A percentile compares a stretch with the other conserved stretches of the same genome.
phyloP scores from a whole-genome alignment of 2,888 invertebrate genomes.

The Ephialtes manifestator region DNA sequence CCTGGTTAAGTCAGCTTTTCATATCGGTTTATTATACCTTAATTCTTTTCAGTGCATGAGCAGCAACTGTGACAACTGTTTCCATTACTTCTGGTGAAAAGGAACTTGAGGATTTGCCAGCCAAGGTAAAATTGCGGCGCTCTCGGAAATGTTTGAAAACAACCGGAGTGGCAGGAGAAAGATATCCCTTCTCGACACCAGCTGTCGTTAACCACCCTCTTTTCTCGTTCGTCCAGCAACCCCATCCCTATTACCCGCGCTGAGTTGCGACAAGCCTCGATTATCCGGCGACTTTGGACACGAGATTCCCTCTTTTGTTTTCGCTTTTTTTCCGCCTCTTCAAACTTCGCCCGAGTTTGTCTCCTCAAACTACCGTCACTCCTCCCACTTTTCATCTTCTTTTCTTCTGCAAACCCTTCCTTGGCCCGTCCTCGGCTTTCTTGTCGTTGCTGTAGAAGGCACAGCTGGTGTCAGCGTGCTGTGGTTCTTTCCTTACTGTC shows the following conservation, averaged over 20 bases:
- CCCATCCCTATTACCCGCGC: slow-evolving; percentile 9
- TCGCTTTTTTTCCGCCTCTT: slow-evolving; percentile 25
- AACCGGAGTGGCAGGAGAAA: slow-evolving; percentile 1
- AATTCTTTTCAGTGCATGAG: neutral
- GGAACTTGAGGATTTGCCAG: slow-evolving; percentile 24
- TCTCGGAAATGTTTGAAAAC: slow-evolving; percentile 15
- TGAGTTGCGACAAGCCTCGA: slow-evolving; percentile 37
- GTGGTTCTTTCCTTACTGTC: neutral
- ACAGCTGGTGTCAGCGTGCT: slow-evolving; percentile 27
- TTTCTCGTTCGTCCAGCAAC: slow-evolving; percentile 33
- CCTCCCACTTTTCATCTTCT: slow-evolving; percentile 18
- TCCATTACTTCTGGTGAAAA: slow-evolving; percentile 62
- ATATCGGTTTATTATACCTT: neutral
- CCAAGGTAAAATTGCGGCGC: slow-evolving; percentile 12
- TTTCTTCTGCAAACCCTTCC: slow-evolving; percentile 36
- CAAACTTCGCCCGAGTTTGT: slow-evolving; percentile 45
- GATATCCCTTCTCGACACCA: slow-evolving; percentile 10
- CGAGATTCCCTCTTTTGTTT: slow-evolving; percentile 31
- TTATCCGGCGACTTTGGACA: slow-evolving; percentile 47
- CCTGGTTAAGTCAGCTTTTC: neutral
- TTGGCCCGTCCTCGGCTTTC: slow-evolving; percentile 4
- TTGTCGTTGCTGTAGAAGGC: neutral
- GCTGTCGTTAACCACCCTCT: slow-evolving; percentile 35
- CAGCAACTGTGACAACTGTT: slow-evolving; percentile 47
- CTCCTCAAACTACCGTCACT: slow-evolving; percentile 29